phyloP scores from a whole-genome alignment of 1,140 invertebrate species.

The Acromyrmex charruanus region DNA sequence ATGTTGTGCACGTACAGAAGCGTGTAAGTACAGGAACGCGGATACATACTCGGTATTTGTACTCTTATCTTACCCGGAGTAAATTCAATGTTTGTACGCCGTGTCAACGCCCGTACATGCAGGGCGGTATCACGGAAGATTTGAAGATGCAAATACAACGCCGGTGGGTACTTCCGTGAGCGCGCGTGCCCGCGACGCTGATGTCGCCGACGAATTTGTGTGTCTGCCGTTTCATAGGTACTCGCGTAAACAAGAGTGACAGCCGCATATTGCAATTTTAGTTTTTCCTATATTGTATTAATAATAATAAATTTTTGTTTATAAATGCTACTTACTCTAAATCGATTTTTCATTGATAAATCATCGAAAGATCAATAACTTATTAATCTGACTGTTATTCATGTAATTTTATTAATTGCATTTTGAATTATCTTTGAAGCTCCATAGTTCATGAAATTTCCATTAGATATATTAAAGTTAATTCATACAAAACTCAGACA shows the following conservation, averaged over 20 bases:
- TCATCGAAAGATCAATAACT: neutral
- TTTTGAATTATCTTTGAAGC: neutral
- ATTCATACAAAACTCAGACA: neutral
- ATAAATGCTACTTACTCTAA: neutral
- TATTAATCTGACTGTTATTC: neutral
- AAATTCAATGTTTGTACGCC: conserved; percentile 73
- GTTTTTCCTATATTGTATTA: neutral
- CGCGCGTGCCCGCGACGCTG: conserved; percentile 31
- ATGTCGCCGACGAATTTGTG: conserved; percentile 44
- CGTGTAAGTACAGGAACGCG: conserved; percentile 67
- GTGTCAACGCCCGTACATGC: conserved; percentile 70
- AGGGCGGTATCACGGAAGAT: conserved; percentile 73
- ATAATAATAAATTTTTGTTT: neutral
- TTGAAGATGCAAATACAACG: conserved; percentile 76
- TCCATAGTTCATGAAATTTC: neutral
- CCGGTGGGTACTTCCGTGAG: conserved; percentile 59
- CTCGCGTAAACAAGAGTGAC: conserved; percentile 8
- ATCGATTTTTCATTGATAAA: neutral
- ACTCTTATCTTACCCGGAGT: conserved; percentile 75
- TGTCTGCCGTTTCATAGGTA: conserved; percentile 18
- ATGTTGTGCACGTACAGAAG: conserved; percentile 49
- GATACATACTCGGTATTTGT: conserved; percentile 70
- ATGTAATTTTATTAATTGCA: neutral
- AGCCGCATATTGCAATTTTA: conserved; percentile 8
- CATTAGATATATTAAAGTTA: neutral